Base-by-base conservation (phyloP, 2,113 vertebrate species). In the Geococcyx californianus region DNA sequence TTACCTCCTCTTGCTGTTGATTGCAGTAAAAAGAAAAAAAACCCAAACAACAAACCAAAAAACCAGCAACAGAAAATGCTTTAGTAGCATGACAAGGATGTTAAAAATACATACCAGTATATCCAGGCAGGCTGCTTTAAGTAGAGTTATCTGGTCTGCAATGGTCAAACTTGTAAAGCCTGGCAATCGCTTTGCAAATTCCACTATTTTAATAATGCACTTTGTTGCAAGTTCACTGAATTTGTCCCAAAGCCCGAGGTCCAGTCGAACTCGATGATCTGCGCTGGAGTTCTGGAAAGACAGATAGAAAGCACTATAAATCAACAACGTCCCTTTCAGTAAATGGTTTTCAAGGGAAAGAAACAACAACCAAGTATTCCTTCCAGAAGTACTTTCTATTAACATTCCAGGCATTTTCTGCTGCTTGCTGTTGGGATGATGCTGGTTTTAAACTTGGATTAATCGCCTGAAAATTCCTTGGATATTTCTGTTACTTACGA, bases 161-260 rank as follows among this genome's bases (percentile, higher is more conserved):
- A 99, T 99, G 97, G 99, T 99, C 98, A 99, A 97, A 94, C 98
- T 97, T 16, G 99, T 99, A 97, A 99, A 99, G 92, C 99, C 99
- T 59, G 99, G 99, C 97, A 99, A 98, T 83, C 99, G 98, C 97
- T 99, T 99, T 94, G 99, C 99, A 98, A 99, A 99, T 97, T 99
- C 99, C 98, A 99, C 99, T 75, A 99, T 99, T 98, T 99, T 99
- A 97, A 99, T 99, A 98, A 99, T 99, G 99, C 99, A 99, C 99
- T 99, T 99, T n/a, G 99, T 99, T 96, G 99, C 99, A 97, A 99
- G 98, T 97, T 99, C 99, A 45, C 99, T 99, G 98, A 99, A 99
- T 97, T 99, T 99, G 97, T 99, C 99, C 99, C 99, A 99, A 72
- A 99, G 99, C 79, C 99, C 99, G 63, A 99, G 98, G 97, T 99